Base-by-base conservation (phyloP, 2,797 vertebrate species). In the Kryptolebias ocellatus region DNA sequence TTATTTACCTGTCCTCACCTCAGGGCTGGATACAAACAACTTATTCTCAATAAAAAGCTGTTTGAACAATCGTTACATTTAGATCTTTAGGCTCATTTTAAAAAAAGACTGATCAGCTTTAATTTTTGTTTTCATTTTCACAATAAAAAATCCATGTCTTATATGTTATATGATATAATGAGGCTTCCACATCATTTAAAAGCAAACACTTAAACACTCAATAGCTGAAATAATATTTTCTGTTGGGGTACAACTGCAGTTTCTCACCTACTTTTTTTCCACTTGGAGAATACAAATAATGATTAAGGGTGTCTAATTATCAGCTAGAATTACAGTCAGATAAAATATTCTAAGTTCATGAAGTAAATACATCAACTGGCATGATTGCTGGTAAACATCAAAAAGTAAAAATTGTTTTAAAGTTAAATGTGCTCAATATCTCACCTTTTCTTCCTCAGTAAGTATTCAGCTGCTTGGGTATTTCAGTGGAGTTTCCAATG, bases 1-100 rank as follows among this genome's bases (percentile, higher is more conserved):
- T 42, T 42, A 42, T 42, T 12, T 66, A 75, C 68, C 67, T 71
- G 51, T 46, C 47, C 49, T 62, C 29, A 29, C 64, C 67, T 60
- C 11, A 45, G 31, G 60, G 9, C 37, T 39, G 37, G 6, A 76
- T 47, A 47, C 64, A 73, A 79, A 83, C 74, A 75, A 59, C 57
- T 34, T 7, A 39, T 12, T 3, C 6, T 2, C 9, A 39, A 39
- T 39, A 39, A 39, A 39, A 39, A 61, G 28, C 63, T 12, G 44
- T 9, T 62, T 15, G 56, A 37, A 54, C 60, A 55, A 15, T 46
- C 27, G 14, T 52, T 1, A 37, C 12, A 37, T 46, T 67, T 60
- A 42, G 39, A 12, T 42, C 11, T 42, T 42, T 10, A 39, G 4
- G 39, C 11, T 12, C 3, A 12, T 42, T 42, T 34, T 34, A 0